Conservation (phyloP, 2,797 vertebrate genomes). For the Carapus acus region DNA sequence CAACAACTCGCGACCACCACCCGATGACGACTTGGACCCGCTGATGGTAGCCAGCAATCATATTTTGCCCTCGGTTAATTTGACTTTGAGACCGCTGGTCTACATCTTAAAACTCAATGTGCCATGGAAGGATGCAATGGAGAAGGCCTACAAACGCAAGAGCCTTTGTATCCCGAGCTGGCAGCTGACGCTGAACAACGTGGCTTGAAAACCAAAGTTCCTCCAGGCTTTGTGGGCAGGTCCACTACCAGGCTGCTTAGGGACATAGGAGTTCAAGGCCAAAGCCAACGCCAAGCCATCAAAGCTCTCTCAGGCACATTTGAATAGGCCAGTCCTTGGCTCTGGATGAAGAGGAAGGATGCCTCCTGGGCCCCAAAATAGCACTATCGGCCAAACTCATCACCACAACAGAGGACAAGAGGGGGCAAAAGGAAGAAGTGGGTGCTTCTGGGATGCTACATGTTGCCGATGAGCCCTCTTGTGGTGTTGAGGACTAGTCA, state of each 20-base stretch:
- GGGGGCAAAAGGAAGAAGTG: too few species aligned
- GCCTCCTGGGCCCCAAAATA: not conserved
- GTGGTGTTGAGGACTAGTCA: too few species aligned
- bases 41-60: too few species aligned
- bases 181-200: not conserved
- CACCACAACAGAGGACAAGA: not conserved
- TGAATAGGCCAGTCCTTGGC: slow-evolving; percentile 1
- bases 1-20: too few species aligned
- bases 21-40: too few species aligned
- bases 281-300: not conserved
- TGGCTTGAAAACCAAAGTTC: not conserved
- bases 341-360: slow-evolving; percentile 9
- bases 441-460: too few species aligned
- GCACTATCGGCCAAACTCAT: not conserved
- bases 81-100: too few species aligned
- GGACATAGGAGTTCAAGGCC: not conserved
- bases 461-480: not conserved
- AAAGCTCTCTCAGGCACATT: slow-evolving; percentile 1
- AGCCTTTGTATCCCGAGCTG: too few species aligned
- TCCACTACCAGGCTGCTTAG: not conserved
- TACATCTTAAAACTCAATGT: too few species aligned
- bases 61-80: too few species aligned
- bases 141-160: too few species aligned
- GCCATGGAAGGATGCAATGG: too few species aligned
- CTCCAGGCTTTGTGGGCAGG: not conserved